These are phyloP conservation scores for Propithecus deckenii DNA, from an alignment of 2,797 vertebrate species.

Conservation along the genomic window DNA sequence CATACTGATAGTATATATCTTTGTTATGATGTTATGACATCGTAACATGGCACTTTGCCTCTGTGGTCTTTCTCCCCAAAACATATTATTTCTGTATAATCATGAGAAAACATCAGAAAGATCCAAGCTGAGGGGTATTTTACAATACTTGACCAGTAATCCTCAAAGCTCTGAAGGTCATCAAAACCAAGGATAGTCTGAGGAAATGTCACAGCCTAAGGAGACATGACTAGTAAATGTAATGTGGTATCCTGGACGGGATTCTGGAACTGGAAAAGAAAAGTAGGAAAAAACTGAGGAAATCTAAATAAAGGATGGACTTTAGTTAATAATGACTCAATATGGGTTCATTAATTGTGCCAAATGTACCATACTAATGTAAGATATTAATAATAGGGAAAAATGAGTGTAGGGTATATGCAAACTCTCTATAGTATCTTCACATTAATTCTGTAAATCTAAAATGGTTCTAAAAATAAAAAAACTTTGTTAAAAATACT, in stretches of 20 bases:
- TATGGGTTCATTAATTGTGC: background rate
- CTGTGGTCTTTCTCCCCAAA: background rate
- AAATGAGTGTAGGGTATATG: background rate
- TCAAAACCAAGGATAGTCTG: background rate
- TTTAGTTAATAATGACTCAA: background rate
- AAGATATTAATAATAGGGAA: background rate
- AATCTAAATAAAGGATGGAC: background rate
- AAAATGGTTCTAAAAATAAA: background rate
- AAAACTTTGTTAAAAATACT: background rate
- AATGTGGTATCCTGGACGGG: background rate
- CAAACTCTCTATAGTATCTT: background rate
- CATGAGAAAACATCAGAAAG: background rate
- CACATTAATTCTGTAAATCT: background rate
- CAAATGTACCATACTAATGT: background rate
- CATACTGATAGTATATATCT: background rate
- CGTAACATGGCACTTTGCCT: background rate
- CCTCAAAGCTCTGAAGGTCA: background rate
- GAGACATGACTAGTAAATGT: background rate
- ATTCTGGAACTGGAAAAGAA: background rate
- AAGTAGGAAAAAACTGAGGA: background rate
- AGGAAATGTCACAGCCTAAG: background rate
- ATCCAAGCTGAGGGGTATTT: background rate
- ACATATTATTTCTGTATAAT: background rate
- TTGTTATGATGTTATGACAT: background rate
- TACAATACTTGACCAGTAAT: background rate